Evolutionary conservation across 2,888 invertebrate species (phyloP).

Genomic region (Acleris cristana): DNA sequence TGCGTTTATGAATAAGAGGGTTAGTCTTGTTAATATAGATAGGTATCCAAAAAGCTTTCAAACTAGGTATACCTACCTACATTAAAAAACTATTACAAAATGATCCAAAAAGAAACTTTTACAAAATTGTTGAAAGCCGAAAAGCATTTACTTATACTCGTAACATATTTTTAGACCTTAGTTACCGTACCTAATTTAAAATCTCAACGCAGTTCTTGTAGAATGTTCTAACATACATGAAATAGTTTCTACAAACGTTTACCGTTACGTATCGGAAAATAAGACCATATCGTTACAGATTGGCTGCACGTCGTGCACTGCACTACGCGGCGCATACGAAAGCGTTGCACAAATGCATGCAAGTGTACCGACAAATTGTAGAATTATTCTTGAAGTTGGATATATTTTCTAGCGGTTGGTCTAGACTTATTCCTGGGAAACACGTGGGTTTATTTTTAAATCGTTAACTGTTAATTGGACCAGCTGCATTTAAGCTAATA

Average conservation of each 20-base stretch:
- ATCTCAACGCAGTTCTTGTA: background rate
- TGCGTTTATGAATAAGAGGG: no score
- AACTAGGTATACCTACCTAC: no score
- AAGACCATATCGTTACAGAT: slow-evolving; percentile 47
- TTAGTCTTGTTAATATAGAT: no score
- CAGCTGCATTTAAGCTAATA: no score
- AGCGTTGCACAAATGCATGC: slow-evolving; percentile 57
- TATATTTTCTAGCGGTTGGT: slow-evolving; percentile 14
- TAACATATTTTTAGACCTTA: no score
- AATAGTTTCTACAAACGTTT: background rate
- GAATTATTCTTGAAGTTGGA: slow-evolving; percentile 61
- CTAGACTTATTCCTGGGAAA: slow-evolving; percentile 34
- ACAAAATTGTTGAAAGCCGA: no score
- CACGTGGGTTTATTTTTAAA: slow-evolving; percentile 41
- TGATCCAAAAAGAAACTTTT: no score
- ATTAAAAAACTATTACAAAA: no score
- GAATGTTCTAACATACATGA: background rate
- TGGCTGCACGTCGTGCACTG: slow-evolving; percentile 53
- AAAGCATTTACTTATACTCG: no score
- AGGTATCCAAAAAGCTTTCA: no score
- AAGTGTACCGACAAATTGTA: slow-evolving; percentile 58
- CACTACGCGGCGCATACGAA: slow-evolving; percentile 55
- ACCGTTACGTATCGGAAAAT: slow-evolving; percentile 32
- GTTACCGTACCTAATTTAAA: background rate
- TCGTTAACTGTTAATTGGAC: slow-evolving; percentile 8